Evolutionary conservation across 2,113 vertebrate species (phyloP), one percentile per base, ranked within the genome.

Genomic region (Cololabis saira): DNA sequence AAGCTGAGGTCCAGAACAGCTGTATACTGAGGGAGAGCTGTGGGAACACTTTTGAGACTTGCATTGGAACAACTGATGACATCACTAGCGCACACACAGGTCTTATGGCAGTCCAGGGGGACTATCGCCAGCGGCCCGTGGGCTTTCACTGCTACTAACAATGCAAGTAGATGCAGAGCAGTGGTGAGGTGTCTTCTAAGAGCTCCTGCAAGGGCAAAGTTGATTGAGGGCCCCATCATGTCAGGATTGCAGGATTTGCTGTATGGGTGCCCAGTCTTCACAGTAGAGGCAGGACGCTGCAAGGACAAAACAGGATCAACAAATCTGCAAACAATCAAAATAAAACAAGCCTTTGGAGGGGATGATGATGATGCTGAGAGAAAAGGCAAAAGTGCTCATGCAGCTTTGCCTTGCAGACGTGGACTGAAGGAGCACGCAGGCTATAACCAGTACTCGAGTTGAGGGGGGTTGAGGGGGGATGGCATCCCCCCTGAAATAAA

Each of bases 51-150:
- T 24, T 76, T 90, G 60, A 98, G 90, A 57, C 90, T 93, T 49
- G 88, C 91, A 78, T 93, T 95, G 11, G 96, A 94, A 77, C 98
- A 99, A 91, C 96, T 96, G 67, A 98, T 92, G 63, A 98, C 95
- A 92, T 96, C 96, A 85, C 96, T 98, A 90, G 97, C 97, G 0
- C 97, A 99, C 67, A 99, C 82, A 48, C 98, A 99, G 12, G 76
- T 92, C 1, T 79, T 87, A 44, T 91, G 93, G 68, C 95, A 97
- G 89, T 90, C 93, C 51, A 93, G 80, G n/a, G 88, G 71, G 3
- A 14, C 63, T 15, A 87, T 82, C 2, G 74, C 66, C 0, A 74
- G 27, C 70, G 88, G 77, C 18, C 45, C 42, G 53, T 42, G 13
- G 40, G 62, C 43, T 41, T 53, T 53, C 40, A 57, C 21, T 12